A percentile compares a stretch with the other conserved stretches of the same genome.
Conservation (phyloP, 2,113 vertebrate species). For the Haemorhous mexicanus region DNA sequence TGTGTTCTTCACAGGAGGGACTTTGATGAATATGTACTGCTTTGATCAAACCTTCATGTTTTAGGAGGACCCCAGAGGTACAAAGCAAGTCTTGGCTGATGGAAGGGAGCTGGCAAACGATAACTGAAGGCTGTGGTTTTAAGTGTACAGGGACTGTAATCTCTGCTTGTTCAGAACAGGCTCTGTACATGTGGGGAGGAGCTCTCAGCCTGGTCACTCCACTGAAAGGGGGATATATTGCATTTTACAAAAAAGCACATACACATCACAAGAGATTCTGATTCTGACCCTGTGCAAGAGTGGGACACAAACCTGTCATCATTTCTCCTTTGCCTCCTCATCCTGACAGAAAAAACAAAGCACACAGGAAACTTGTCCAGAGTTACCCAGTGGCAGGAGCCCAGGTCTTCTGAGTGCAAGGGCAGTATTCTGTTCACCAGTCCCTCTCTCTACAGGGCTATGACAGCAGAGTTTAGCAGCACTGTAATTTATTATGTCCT, state of each 20-base stretch:
- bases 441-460: not conserved
- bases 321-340: not conserved
- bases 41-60: not conserved
- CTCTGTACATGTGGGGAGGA: not conserved
- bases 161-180: not conserved
- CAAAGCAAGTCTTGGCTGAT: not conserved
- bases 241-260: not conserved
- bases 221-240: not conserved
- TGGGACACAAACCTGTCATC: too few relatives aligned
- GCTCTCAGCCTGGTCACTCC: not conserved
- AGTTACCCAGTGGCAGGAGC: not conserved
- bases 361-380: not conserved
- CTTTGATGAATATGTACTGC: not conserved
- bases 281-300: not conserved
- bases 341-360: not conserved
- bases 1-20: not conserved
- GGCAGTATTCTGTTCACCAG: not conserved
- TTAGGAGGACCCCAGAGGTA: not conserved
- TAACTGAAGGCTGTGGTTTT: not conserved
- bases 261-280: not conserved
- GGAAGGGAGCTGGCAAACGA: accelerated
- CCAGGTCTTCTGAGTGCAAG: not conserved
- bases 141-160: accelerated
- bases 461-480: slow-evolving; percentile 12
- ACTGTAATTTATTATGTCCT: slow-evolving; percentile 16